Evolutionary conservation across 2,888 invertebrate genomes (phyloP).

Genomic region (Masnerella sp.): DNA sequence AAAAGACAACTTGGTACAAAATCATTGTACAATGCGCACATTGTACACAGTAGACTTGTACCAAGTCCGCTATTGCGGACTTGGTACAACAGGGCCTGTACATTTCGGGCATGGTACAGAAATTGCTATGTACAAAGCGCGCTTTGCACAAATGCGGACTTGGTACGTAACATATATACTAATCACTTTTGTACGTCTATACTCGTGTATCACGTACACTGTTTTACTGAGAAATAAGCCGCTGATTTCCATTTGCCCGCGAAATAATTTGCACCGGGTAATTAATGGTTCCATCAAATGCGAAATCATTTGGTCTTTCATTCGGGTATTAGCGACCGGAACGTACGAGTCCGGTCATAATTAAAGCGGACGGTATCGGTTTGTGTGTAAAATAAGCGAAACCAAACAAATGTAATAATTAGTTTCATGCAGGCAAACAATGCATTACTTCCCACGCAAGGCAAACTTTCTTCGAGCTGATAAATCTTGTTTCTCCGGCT

Average conservation of each 20-base stretch:
- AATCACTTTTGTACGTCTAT: too few relatives aligned
- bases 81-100: too few relatives aligned
- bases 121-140: too few relatives aligned
- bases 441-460: conserved; percentile 21
- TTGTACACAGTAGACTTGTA: too few relatives aligned
- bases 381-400: conserved; percentile 6
- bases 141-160: too few relatives aligned
- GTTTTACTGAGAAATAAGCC: too few relatives aligned
- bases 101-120: too few relatives aligned
- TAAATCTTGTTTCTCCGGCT: conserved; percentile 17
- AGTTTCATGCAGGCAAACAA: conserved; percentile 21
- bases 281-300: conserved; percentile 1
- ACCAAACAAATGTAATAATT: conserved; percentile 26
- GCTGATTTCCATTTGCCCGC: not conserved
- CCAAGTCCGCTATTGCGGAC: too few relatives aligned
- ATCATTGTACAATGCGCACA: too few relatives aligned
- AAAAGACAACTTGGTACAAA: too few relatives aligned
- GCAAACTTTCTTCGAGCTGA: conserved; percentile 15
- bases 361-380: not conserved
- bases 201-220: too few relatives aligned
- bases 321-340: not conserved
- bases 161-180: too few relatives aligned
- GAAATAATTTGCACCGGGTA: not conserved
- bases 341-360: not conserved
- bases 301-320: not conserved